phyloP scores from a whole-genome alignment of 2,888 invertebrate genomes.

The Plagiodera versicolora region DNA sequence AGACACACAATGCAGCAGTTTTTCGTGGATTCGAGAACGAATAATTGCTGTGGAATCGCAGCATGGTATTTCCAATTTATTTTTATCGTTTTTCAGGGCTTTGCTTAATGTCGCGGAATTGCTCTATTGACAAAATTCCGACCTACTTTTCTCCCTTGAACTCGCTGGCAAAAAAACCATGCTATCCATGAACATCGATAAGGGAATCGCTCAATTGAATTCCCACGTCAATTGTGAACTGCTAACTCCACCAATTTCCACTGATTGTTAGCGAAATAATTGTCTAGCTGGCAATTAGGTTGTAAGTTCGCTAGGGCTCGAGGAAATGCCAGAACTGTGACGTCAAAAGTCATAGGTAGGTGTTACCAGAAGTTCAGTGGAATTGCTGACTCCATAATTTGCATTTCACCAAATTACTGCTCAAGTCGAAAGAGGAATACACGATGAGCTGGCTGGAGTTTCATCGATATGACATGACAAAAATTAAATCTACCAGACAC shows the following conservation, averaged over 20 bases:
- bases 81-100: conserved; percentile 12
- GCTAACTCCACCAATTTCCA: conserved; percentile 30
- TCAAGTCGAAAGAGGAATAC: too few species aligned
- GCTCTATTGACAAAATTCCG: background rate
- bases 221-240: conserved; percentile 28
- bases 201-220: conserved; percentile 38
- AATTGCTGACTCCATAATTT: background rate
- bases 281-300: conserved; percentile 24
- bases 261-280: conserved; percentile 30
- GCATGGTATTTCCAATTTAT: conserved; percentile 6
- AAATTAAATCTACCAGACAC: too few species aligned
- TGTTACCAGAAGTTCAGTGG: background rate
- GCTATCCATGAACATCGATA: too few species aligned
- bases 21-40: conserved; percentile 7
- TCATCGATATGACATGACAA: too few species aligned
- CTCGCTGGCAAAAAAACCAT: too few species aligned
- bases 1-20: background rate
- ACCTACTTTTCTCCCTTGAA: too few species aligned
- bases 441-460: too few species aligned
- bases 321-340: background rate
- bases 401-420: too few species aligned
- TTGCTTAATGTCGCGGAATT: background rate
- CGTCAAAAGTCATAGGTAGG: background rate
- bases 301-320: background rate
- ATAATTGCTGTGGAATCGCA: conserved; percentile 1